phyloP scores from a whole-genome alignment of 2,888 invertebrate genomes.

The Eristalis tenax region DNA sequence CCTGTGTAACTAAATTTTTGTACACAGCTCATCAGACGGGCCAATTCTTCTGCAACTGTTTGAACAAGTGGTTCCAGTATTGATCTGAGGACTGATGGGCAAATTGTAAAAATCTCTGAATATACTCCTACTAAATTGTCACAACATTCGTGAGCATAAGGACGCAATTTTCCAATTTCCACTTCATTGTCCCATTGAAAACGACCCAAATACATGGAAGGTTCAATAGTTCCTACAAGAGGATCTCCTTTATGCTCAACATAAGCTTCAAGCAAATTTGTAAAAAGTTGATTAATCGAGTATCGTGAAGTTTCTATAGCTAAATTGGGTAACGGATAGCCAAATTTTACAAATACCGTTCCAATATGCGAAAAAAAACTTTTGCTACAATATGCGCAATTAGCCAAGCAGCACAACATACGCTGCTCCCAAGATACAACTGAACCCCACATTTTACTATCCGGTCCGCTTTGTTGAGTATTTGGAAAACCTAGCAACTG shows the following conservation, averaged over 20 bases:
- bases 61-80: constrained; percentile 91
- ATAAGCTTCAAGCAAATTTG: constrained; percentile 87
- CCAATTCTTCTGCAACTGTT: constrained; percentile 95
- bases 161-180: constrained; percentile 89
- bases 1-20: constrained; percentile 86
- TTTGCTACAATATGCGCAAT: constrained; percentile 91
- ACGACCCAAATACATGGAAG: constrained; percentile 95
- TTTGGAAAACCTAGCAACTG: constrained; percentile 86
- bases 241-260: constrained; percentile 96
- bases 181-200: constrained; percentile 92
- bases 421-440: constrained; percentile 88
- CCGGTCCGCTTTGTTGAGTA: constrained; percentile 76
- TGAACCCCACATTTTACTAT: constrained; percentile 74
- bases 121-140: constrained; percentile 87
- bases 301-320: constrained; percentile 87
- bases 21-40: constrained; percentile 92
- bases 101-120: constrained; percentile 83
- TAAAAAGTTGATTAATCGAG: constrained; percentile 82
- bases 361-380: constrained; percentile 88
- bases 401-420: constrained; percentile 92
- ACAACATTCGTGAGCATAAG: constrained; percentile 94
- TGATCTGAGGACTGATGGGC: constrained; percentile 88
- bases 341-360: constrained; percentile 84
- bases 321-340: constrained; percentile 88
- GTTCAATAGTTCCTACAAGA: constrained; percentile 96